These are phyloP conservation scores for Nibea albiflora DNA, from an alignment of 2,113 vertebrate species.

Conservation along the genomic window DNA sequence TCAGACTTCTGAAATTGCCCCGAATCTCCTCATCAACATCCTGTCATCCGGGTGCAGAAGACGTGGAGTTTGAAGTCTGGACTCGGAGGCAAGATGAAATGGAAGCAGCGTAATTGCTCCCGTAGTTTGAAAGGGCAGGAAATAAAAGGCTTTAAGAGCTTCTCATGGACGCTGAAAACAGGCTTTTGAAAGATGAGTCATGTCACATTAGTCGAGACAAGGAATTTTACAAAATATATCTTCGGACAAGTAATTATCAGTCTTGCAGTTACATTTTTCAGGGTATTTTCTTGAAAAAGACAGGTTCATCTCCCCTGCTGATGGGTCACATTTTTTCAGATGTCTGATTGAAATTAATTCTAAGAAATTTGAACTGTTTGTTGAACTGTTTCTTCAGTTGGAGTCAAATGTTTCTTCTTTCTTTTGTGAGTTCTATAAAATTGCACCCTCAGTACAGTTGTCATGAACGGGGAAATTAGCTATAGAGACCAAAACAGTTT, in stretches of 20 bases:
- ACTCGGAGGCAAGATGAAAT: slow-evolving; percentile 48
- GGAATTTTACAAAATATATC: neutral
- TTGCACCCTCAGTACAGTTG: too few relatives aligned
- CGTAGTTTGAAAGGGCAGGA: slow-evolving; percentile 34
- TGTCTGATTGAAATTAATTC: slow-evolving; percentile 8
- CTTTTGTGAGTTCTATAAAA: neutral
- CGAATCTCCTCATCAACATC: slow-evolving; percentile 54
- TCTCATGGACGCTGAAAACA: slow-evolving; percentile 22
- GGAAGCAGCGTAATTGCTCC: slow-evolving; percentile 47
- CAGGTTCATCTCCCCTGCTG: neutral
- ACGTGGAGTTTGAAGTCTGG: slow-evolving; percentile 43
- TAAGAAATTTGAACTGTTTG: neutral
- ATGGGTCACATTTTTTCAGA: neutral
- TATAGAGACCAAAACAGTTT: too few relatives aligned
- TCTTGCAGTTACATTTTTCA: neutral
- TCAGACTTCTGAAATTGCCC: slow-evolving; percentile 45
- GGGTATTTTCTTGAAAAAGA: slow-evolving; percentile 1
- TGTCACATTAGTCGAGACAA: neutral
- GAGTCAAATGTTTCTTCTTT: neutral
- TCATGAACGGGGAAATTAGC: too few relatives aligned
- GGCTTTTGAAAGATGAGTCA: slow-evolving; percentile 23
- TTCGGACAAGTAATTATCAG: slow-evolving; percentile 22
- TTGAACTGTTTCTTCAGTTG: neutral
- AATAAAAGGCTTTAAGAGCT: slow-evolving; percentile 47
- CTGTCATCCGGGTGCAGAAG: slow-evolving; percentile 39